Percentiles rank a stretch among this genome's conserved stretches.
These are phyloP conservation scores for Tursiops truncatus DNA, from an alignment of 2,113 vertebrate species.

Conservation along the genomic window DNA sequence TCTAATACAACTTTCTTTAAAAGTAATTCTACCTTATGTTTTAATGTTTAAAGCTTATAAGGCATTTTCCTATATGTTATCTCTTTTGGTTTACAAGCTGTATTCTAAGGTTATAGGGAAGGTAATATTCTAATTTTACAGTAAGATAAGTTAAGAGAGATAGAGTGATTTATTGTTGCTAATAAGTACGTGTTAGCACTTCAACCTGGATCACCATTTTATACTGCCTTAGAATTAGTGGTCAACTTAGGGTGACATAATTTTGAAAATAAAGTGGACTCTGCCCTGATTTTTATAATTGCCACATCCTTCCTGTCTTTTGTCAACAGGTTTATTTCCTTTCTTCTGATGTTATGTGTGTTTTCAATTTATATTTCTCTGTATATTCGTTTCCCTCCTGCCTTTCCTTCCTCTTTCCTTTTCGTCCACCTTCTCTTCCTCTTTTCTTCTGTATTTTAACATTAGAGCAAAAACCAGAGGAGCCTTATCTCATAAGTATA, in stretches of 20 bases:
- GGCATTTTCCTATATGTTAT: background rate
- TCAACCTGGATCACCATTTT: background rate
- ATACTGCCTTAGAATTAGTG: background rate
- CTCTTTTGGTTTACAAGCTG: background rate
- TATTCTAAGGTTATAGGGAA: background rate
- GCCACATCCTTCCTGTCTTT: background rate
- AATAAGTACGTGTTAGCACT: background rate
- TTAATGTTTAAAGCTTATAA: background rate
- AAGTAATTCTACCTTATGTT: background rate
- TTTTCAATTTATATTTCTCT: slow-evolving; percentile 4
- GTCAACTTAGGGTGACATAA: background rate
- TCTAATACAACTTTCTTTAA: background rate
- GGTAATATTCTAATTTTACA: background rate
- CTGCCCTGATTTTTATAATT: background rate
- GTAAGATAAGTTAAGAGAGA: background rate
- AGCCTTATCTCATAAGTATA: background rate
- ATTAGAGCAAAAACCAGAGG: background rate
- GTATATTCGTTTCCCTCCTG: background rate
- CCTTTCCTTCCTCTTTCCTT: background rate
- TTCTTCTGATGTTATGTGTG: background rate
- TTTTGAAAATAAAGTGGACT: background rate
- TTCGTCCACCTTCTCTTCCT: background rate
- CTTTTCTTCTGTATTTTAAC: background rate
- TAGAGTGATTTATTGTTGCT: background rate
- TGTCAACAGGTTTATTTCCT: background rate